Conservation (phyloP, 2,888 invertebrate genomes). For the Calliphora vomitoria region DNA sequence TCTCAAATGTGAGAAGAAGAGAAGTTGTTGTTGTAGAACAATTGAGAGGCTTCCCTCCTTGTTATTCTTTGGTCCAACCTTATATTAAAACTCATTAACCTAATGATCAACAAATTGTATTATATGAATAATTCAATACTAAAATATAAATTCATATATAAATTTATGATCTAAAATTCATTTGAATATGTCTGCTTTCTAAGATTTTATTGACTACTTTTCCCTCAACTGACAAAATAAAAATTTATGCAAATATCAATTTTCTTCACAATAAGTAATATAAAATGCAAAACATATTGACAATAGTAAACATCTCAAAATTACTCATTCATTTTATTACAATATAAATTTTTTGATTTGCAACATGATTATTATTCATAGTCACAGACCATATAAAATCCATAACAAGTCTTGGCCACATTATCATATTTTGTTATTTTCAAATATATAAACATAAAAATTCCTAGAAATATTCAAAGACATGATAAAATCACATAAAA, state of each 20-base stretch:
- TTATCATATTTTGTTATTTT: background rate
- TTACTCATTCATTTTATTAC: background rate
- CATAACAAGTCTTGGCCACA: background rate
- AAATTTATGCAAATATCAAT: slow-evolving; percentile 5
- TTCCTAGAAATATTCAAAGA: background rate
- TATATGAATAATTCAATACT: no score
- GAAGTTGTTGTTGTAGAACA: no score
- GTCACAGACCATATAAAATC: slow-evolving; percentile 10
- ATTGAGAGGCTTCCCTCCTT: no score
- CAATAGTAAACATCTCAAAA: slow-evolving; percentile 4
- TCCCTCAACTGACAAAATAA: background rate
- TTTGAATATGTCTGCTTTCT: background rate
- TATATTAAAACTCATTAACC: no score
- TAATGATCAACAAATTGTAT: no score
- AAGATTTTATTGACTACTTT: background rate
- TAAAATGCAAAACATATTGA: slow-evolving; percentile 37
- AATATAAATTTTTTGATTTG: background rate
- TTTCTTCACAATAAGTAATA: slow-evolving; percentile 3
- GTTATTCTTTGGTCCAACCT: no score
- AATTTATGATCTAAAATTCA: background rate
- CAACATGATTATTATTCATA: slow-evolving; percentile 1
- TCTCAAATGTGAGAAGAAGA: no score
- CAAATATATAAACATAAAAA: background rate
- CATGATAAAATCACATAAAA: background rate
- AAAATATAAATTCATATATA: background rate